Base-by-base conservation (phyloP, 1,140 invertebrate genomes). In the Phortica variegata region DNA sequence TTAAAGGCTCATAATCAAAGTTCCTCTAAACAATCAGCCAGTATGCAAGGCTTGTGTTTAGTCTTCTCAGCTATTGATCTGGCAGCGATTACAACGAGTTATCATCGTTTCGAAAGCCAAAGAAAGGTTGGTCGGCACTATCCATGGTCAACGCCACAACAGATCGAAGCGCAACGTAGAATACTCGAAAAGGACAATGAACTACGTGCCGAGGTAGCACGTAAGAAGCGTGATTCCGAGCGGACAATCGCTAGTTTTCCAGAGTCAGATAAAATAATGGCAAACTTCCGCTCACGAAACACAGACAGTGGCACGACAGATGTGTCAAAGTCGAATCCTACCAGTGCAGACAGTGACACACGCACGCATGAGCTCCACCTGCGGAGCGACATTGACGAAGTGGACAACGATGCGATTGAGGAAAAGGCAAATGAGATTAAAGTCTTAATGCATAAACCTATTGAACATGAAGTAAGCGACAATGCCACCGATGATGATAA, bases 101-200 rank as follows among this genome's bases (percentile, higher is more conserved):
- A 87, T 60, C 84, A 88, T 74, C 80, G 87, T 70, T 89, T 88
- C 59, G 87, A 87, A 75, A 84, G 86, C 51, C 86, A 89, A 75
- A 84, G 86, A 56, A 54, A 86, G n/a, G 83, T 83, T 52, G 87
- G 87, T 3, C 79, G 83, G 34, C 81, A 81, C 61, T 84, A 88
- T 71, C 87, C 87, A 9, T 90, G 87, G 87, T 80, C 79, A 20
- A 82, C 78, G 29, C 38, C 52, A 3, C 38, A 62, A 20, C 59
- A 75, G 44, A 46, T 66, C 23, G 37, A 58, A 12, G 29, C 36
- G 1, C 57, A 61, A 38, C 59, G 56, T 21, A 54, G 49, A 15
- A 56, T 48, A 15, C 13, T 68, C 29, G 50, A 61, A 21, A 63
- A 63, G 33, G 58, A 66, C n/a, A 54, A 66, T 6, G 47, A 56